Base-by-base conservation (phyloP, 2,113 vertebrate species). In the Orthochromis indermauri region DNA sequence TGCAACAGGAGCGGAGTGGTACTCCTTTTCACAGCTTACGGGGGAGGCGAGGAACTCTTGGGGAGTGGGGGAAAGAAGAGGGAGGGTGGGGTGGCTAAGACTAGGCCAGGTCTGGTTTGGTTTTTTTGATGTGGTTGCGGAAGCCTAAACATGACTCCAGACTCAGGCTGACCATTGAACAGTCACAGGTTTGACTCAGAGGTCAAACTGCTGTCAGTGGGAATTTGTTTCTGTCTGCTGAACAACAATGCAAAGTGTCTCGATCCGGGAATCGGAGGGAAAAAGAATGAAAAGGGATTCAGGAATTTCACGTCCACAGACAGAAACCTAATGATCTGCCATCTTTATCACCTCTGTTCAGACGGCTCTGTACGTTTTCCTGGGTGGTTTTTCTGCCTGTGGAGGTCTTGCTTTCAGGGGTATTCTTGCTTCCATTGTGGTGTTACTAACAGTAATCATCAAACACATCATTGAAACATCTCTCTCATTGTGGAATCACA, bases 1-100 rank as follows among this genome's bases (percentile, higher is more conserved):
- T 61, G 94, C 93, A 93, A 95, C 92, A 94, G 94, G 93, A 95
- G 93, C 81, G 10, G 92, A 84, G 88, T 93, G 93, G 93, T 88
- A 93, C 95, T 92, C 85, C 83, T 90, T 86, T 68, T 81, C 89
- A 84, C 82, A 88, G 90, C 85, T 92, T 88, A 85, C 10, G 31
- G 83, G 83, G 88, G 83, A 91, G 87, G 90, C 89, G 82, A 89
- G 80, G 37, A 79, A 33, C 83, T 78, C 86, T 78, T 2, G 28
- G 84, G n/a, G 81, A 54, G 83, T 1, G 6, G 76, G 53, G 68
- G 12, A 49, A 37, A 19, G 24, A 66, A 26, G 49, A 51, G 73
- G 78, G 45, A n/a, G 73, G 26, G 45, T n/a, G 26, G 45, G 26
- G 45, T 19, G 86, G 89, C 92, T 92, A 91, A 81, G 68, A 63